Evolutionary conservation across 1,140 invertebrate genomes (phyloP).

Genomic region (Danaus melanippus): DNA sequence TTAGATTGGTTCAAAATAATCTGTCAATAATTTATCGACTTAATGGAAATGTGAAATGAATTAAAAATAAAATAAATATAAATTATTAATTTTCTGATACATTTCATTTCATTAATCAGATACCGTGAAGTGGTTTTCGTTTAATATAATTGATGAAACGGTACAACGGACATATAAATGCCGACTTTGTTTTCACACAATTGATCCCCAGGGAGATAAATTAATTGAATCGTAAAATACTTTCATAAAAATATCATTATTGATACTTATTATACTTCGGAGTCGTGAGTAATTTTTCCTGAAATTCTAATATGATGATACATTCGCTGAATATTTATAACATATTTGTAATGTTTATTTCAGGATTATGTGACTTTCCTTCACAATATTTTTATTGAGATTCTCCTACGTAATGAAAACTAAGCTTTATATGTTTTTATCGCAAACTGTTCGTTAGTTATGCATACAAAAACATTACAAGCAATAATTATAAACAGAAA

Average conservation of each 20-base stretch:
- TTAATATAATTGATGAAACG: constrained; percentile 4
- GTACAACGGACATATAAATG: constrained; percentile 7
- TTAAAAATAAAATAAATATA: constrained; percentile 3
- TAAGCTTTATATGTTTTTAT: too few relatives aligned
- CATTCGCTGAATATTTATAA: constrained; percentile 4
- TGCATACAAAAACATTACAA: too few relatives aligned
- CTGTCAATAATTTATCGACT: too few relatives aligned
- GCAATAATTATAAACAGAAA: too few relatives aligned
- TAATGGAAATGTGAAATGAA: constrained; percentile 9
- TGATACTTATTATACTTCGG: neutral
- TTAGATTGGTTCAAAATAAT: too few relatives aligned
- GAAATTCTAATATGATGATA: neutral
- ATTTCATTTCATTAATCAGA: neutral
- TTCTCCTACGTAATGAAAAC: too few relatives aligned
- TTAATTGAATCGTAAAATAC: too few relatives aligned
- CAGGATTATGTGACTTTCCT: neutral
- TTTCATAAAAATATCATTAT: too few relatives aligned
- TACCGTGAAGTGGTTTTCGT: neutral
- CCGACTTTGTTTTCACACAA: constrained; percentile 8
- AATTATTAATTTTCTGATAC: constrained; percentile 1
- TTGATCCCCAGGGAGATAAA: neutral
- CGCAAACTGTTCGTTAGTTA: too few relatives aligned
- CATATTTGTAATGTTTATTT: constrained; percentile 4
- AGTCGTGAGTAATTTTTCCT: constrained; percentile 2
- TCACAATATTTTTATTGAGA: neutral